Percentiles rank a stretch among this genome's conserved stretches.
These are phyloP conservation scores for Phyllotreta striolata DNA, from an alignment of 2,888 invertebrate genomes.

Conservation along the genomic window DNA sequence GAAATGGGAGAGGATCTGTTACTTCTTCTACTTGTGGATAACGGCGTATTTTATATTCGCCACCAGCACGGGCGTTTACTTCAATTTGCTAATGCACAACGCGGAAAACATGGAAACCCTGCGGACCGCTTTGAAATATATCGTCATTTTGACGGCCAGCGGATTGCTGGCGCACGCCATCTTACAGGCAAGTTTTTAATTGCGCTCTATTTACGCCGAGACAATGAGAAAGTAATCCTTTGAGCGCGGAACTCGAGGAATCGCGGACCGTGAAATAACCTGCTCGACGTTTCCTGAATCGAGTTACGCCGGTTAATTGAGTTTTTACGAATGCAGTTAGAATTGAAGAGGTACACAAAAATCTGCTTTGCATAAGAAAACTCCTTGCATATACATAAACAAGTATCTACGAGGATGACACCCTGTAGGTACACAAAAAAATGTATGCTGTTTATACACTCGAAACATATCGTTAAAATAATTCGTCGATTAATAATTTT, in stretches of 20 bases:
- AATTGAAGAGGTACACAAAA: no score
- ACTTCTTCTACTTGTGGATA: slow-evolving; percentile 62
- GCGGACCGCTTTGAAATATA: slow-evolving; percentile 46
- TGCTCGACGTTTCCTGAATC: no score
- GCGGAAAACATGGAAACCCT: slow-evolving; percentile 35
- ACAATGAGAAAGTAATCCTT: no score
- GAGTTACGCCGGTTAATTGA: no score
- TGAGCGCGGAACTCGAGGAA: not conserved
- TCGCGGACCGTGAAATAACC: not conserved
- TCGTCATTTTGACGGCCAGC: slow-evolving; percentile 51
- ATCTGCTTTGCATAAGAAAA: no score
- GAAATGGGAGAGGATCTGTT: slow-evolving; percentile 64
- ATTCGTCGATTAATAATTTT: no score
- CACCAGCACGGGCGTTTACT: slow-evolving; percentile 58
- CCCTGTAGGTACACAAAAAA: no score
- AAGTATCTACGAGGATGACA: no score
- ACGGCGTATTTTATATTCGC: slow-evolving; percentile 59
- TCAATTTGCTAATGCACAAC: slow-evolving; percentile 47
- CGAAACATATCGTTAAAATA: no score
- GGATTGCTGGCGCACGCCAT: slow-evolving; percentile 53
- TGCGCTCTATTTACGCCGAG: not conserved
- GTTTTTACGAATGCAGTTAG: no score
- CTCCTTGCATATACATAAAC: no score
- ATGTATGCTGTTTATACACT: no score
- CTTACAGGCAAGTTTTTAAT: slow-evolving; percentile 50